Percentiles rank a stretch among this genome's conserved stretches.
These are phyloP conservation scores for Thysanoteuthis rhombus DNA, from an alignment of 2,888 invertebrate species.

Conservation along the genomic window DNA sequence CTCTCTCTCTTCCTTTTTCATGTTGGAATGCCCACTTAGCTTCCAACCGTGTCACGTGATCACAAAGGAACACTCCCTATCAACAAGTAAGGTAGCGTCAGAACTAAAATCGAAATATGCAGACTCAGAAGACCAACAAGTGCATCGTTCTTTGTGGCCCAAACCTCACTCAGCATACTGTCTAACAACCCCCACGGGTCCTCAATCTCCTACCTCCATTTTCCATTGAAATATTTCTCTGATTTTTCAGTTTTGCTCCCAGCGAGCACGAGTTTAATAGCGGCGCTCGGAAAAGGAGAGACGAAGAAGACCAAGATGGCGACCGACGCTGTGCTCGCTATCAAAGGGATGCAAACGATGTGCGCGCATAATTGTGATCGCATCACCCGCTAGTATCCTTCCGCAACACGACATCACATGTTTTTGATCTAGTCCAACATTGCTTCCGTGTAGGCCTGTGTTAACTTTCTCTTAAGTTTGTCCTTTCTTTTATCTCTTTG, in stretches of 20 bases:
- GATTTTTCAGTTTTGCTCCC: neutral
- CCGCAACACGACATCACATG: neutral
- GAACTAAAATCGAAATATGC: neutral
- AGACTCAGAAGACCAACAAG: neutral
- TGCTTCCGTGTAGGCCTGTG: neutral
- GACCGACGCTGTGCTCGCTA: neutral
- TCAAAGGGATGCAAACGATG: neutral
- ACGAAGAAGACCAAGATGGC: neutral
- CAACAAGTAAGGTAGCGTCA: neutral
- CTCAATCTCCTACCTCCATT: neutral
- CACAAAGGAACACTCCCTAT: neutral
- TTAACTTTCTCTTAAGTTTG: neutral
- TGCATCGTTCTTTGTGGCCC: neutral
- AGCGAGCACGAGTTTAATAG: constrained; percentile 12
- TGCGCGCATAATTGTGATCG: constrained; percentile 12
- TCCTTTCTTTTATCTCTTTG: too few species aligned
- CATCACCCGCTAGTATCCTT: constrained; percentile 12
- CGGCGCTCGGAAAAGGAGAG: neutral
- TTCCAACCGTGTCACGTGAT: neutral
- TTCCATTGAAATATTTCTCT: neutral
- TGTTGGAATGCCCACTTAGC: neutral
- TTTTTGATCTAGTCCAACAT: neutral
- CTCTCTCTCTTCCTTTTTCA: too few species aligned
- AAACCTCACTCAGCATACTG: neutral
- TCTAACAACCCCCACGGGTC: neutral